Conservation (phyloP, 2,113 vertebrate species). For the Clupea harengus region DNA sequence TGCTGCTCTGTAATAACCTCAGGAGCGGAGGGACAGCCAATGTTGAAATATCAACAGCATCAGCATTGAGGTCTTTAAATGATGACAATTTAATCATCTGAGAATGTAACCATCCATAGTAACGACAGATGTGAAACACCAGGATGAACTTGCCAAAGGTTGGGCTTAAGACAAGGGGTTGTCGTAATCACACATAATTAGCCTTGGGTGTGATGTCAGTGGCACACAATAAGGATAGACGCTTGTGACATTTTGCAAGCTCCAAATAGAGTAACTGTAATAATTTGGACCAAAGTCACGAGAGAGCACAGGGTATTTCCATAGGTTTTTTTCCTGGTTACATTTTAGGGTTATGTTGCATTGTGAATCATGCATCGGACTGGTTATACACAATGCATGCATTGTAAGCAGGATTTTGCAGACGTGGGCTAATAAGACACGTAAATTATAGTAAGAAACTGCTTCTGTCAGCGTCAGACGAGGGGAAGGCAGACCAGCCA, state of each 20-base stretch:
- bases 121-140: background rate
- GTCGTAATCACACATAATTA: background rate
- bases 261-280: background rate
- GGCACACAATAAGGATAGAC: background rate
- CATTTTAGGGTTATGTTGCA: background rate
- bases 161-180: background rate
- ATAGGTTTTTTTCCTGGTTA: background rate
- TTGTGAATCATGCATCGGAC: background rate
- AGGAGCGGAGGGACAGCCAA: background rate
- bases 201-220: background rate
- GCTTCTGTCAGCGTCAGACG: background rate
- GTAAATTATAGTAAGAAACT: background rate
- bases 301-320: background rate
- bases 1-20: background rate
- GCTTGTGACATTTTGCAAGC: background rate
- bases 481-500: background rate
- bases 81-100: conserved; percentile 4
- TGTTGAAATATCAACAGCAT: background rate
- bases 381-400: background rate
- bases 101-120: background rate
- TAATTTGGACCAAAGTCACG: background rate
- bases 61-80: background rate
- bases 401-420: background rate
- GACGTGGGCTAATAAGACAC: background rate
- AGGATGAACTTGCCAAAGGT: background rate